Percentiles rank a stretch among this genome's conserved stretches.
Evolutionary conservation across 2,113 vertebrate genomes (phyloP).

Genomic region (Caloenas nicobarica): DNA sequence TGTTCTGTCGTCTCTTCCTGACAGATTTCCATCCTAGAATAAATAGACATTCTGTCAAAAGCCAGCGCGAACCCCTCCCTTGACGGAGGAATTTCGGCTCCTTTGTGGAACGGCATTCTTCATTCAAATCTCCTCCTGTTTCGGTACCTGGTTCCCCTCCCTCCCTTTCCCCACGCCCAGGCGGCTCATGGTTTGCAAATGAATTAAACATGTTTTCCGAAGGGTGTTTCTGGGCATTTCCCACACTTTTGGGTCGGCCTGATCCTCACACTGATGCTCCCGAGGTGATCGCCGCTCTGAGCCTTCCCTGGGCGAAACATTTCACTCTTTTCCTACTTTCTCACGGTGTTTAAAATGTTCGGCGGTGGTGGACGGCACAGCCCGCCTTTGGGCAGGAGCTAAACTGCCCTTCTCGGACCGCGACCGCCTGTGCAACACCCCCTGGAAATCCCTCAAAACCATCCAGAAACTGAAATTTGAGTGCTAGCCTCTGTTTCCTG

Average conservation of each 20-base stretch:
- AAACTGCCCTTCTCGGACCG: accelerated
- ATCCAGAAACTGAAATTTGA: neutral
- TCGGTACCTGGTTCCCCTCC: neutral
- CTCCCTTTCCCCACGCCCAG: neutral
- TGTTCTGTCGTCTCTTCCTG: neutral
- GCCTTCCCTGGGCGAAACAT: accelerated
- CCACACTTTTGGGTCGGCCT: neutral
- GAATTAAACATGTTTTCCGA: neutral
- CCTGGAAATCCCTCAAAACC: slow-evolving; percentile 1
- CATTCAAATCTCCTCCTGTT: slow-evolving; percentile 30
- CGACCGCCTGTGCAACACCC: slow-evolving; percentile 1
- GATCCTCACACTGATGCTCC: accelerated
- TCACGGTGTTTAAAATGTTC: accelerated
- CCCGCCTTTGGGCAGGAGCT: neutral
- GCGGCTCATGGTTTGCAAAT: neutral
- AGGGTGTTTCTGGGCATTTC: neutral
- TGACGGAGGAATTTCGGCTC: neutral
- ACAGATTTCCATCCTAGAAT: slow-evolving; percentile 33
- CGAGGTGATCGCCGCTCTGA: accelerated
- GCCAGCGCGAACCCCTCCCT: slow-evolving; percentile 23
- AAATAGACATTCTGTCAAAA: slow-evolving; percentile 42
- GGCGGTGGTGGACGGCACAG: neutral
- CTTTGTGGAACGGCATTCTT: slow-evolving; percentile 22
- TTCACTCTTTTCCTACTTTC: neutral
- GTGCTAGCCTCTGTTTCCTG: neutral